Conservation (phyloP, 2,113 vertebrate genomes). For the Coracopsis vasa region DNA sequence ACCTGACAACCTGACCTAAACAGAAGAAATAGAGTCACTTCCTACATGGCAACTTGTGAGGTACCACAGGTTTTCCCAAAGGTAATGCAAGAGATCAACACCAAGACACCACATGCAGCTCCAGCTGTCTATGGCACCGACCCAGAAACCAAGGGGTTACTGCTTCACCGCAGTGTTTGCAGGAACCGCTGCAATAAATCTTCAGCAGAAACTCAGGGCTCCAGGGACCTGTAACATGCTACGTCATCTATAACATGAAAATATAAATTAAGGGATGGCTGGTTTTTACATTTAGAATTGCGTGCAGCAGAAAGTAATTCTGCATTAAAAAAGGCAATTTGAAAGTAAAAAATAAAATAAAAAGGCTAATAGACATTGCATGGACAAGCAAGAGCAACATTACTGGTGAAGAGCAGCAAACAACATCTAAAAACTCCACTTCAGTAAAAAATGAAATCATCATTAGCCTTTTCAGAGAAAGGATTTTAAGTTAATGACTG, state of each 20-base stretch:
- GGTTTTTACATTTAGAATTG: not conserved
- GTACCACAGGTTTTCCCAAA: not conserved
- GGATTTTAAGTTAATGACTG: constrained; percentile 2
- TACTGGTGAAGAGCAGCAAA: not conserved
- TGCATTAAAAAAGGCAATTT: not conserved
- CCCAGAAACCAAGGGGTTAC: not conserved
- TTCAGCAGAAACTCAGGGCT: not conserved
- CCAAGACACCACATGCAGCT: rapidly evolving
- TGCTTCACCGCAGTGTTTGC: not conserved
- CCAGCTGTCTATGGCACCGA: not conserved
- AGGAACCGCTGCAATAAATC: not conserved
- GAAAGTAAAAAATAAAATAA: not conserved
- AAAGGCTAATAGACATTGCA: not conserved
- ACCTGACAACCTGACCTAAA: not conserved
- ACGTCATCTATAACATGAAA: not conserved
- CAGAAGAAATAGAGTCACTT: rapidly evolving
- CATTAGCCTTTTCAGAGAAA: not conserved
- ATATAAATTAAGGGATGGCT: not conserved
- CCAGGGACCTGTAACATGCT: not conserved
- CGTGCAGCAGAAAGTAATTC: not conserved
- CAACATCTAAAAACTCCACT: not conserved
- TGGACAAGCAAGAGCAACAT: not conserved
- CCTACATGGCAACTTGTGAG: not conserved
- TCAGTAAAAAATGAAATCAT: not conserved
- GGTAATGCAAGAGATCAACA: not conserved